Base-by-base conservation (phyloP, 2,113 vertebrate genomes). In the Accipiter virgatus region DNA sequence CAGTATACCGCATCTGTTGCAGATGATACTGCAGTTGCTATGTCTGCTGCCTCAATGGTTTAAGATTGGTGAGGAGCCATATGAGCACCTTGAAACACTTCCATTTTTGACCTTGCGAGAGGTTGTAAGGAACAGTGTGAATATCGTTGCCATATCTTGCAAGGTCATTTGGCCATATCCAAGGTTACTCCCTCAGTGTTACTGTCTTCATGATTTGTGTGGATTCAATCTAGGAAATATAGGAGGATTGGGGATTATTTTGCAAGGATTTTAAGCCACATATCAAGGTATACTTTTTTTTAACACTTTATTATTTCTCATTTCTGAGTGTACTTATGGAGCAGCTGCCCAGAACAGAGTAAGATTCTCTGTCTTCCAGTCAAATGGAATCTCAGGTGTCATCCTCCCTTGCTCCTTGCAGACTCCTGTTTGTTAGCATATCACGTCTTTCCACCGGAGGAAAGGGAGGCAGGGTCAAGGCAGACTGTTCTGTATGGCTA, bases 61-160 rank as follows among this genome's bases (percentile, higher is more conserved):
- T 65, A 34, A 93, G 48, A 26, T 61, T 2, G 1, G 8, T 17
- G 47, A 86, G 89, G 55, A 88, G 55, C 45, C 18, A 17, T 5
- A 11, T 0, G 3, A 84, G 47, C 63, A 78, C 68, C 42, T 75
- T 48, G 42, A 80, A 70, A 26, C 7, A 1, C 55, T 82, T 95
- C 2, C 2, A 2, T 16, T 80, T 82, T 23, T 61, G 87, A 9
- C 67, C 67, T 79, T 79, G 68, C 2, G 2, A 82, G 3, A 82
- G 47, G 45, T 45, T 9, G 22, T 15, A 70, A 75, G 32, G 38
- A 71, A 6, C 11, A 18, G 6, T 11, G 6, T 20, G 38, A 16
- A 22, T 67, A 27, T 45, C 1, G 0, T 9, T 48, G 67, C 32
- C 3, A 0, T 47, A 9, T 34, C 63, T 77, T 61, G 20, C n/a